Percentiles rank a stretch among this genome's conserved stretches.
Evolutionary conservation across 2,888 invertebrate species (phyloP).

Genomic region (Ypsolopha scabrella): DNA sequence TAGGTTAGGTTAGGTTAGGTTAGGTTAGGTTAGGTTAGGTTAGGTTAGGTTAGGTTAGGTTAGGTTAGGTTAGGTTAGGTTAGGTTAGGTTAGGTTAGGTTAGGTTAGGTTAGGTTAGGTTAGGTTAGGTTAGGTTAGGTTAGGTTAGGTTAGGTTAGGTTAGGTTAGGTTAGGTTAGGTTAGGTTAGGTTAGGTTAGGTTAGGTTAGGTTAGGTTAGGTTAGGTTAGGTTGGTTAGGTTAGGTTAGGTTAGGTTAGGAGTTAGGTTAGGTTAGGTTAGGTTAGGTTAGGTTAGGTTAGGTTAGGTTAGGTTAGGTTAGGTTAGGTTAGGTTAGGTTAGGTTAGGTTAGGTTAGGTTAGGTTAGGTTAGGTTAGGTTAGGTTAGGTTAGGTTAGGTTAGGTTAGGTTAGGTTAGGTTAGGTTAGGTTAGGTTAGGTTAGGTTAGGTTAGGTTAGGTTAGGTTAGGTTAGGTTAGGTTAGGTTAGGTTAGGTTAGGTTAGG

Average conservation of each 20-base stretch:
- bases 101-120: constrained; percentile 6
- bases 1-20: constrained; percentile 8
- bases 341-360: constrained; percentile 6
- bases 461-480: constrained; percentile 8
- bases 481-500: constrained; percentile 12
- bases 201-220: constrained; percentile 6
- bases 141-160: constrained; percentile 9
- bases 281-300: constrained; percentile 6
- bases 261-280: constrained; percentile 6
- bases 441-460: constrained; percentile 8
- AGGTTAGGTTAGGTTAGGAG: constrained; percentile 6
- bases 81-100: constrained; percentile 5
- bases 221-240: constrained; percentile 5
- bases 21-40: constrained; percentile 8
- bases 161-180: constrained; percentile 9
- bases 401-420: constrained; percentile 7
- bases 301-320: constrained; percentile 6
- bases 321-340: constrained; percentile 6
- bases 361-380: constrained; percentile 6
- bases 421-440: constrained; percentile 6
- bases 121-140: constrained; percentile 2
- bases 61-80: not conserved
- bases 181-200: constrained; percentile 10
- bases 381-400: constrained; percentile 6
- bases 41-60: constrained; percentile 5